These are phyloP conservation scores for Bombus affinis DNA, from an alignment of 1,140 invertebrate genomes.

Conservation along the genomic window DNA sequence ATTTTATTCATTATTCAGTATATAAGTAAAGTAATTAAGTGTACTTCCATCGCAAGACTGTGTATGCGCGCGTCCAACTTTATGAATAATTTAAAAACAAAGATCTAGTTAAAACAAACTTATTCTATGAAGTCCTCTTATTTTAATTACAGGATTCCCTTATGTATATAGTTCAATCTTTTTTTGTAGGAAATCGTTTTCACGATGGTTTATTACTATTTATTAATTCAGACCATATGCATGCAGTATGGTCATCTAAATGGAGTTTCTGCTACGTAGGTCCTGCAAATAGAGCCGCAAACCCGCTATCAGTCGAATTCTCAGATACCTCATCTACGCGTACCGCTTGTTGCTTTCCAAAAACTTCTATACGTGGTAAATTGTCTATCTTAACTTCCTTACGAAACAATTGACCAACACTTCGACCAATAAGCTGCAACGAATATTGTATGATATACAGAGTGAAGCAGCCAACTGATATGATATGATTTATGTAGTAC, in stretches of 20 bases:
- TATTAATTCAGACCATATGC: conserved; percentile 74
- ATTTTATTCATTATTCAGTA: not conserved
- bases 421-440: conserved; percentile 89
- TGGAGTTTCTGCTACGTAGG: conserved; percentile 78
- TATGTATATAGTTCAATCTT: conserved; percentile 30
- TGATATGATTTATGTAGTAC: too few relatives aligned
- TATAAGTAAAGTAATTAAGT: not conserved
- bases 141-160: conserved; percentile 9
- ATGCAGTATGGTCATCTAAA: conserved; percentile 57
- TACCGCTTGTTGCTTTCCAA: conserved; percentile 83
- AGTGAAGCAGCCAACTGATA: too few relatives aligned
- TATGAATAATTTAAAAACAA: conserved; percentile 31
- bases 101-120: not conserved
- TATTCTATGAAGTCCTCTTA: conserved; percentile 21
- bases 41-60: conserved; percentile 1
- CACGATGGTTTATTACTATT: conserved; percentile 75
- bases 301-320: conserved; percentile 78
- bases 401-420: conserved; percentile 92
- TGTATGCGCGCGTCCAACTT: conserved; percentile 22
- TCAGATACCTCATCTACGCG: conserved; percentile 81
- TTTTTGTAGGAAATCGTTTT: conserved; percentile 49
- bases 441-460: not conserved
- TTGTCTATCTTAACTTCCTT: conserved; percentile 93
- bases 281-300: conserved; percentile 82
- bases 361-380: conserved; percentile 86